phyloP scores from a whole-genome alignment of 2,888 invertebrate species.

The Drosophila paramelanica region DNA sequence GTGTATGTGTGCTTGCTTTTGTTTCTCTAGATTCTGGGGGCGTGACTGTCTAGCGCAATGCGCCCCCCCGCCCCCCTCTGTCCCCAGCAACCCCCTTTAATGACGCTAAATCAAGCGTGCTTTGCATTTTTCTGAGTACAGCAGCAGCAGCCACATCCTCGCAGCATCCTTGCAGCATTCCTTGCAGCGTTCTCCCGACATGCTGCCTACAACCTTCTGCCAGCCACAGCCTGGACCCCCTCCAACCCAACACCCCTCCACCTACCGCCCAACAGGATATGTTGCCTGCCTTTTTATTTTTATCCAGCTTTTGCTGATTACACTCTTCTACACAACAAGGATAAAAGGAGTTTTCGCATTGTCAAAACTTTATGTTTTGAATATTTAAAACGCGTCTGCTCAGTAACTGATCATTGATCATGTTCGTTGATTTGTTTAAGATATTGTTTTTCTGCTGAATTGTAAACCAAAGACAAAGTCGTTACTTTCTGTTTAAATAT shows the following conservation, averaged over 20 bases:
- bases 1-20: conserved; percentile 19
- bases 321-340: conserved; percentile 29
- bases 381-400: no score
- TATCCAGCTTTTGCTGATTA: conserved; percentile 33
- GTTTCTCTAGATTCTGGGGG: conserved; percentile 30
- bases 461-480: no score
- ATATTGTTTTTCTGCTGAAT: no score
- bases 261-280: neutral
- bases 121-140: conserved; percentile 66
- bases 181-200: conserved; percentile 21
- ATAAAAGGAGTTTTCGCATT: neutral
- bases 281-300: conserved; percentile 21
- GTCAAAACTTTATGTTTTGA: neutral
- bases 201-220: conserved; percentile 14
- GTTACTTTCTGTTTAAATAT: no score
- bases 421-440: no score
- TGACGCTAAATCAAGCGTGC: conserved; percentile 79
- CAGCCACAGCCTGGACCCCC: neutral
- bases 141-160: conserved; percentile 40
- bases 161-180: conserved; percentile 23
- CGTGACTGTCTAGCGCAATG: conserved; percentile 57
- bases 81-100: conserved; percentile 63
- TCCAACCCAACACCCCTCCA: neutral
- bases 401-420: no score
- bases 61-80: conserved; percentile 30